These are phyloP conservation scores for Eristalinus aeneus DNA, from an alignment of 2,888 invertebrate species.

Conservation along the genomic window DNA sequence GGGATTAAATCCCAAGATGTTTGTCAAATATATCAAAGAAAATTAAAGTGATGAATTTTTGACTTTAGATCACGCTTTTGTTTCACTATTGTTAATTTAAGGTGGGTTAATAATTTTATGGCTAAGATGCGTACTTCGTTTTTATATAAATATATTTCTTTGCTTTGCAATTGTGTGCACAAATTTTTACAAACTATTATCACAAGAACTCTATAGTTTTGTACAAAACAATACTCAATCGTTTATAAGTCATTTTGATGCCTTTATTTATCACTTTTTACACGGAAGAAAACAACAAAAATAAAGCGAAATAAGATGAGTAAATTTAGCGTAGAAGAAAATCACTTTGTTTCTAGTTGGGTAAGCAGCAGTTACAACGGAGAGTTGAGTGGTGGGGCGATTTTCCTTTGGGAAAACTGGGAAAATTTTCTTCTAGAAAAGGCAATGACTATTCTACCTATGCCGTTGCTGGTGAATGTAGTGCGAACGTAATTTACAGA, in stretches of 20 bases:
- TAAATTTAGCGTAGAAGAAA: neutral
- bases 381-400: conserved; percentile 4
- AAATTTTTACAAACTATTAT: conserved; percentile 13
- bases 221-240: conserved; percentile 31
- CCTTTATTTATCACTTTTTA: conserved; percentile 12
- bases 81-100: neutral
- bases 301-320: neutral
- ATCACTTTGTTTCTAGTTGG: neutral
- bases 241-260: conserved; percentile 54
- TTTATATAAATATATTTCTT: neutral
- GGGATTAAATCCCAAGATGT: neutral
- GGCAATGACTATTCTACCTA: conserved; percentile 20
- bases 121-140: neutral
- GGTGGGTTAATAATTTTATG: neutral
- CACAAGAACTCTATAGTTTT: conserved; percentile 53
- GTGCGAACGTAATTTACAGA: neutral
- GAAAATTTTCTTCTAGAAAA: conserved; percentile 40
- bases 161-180: neutral
- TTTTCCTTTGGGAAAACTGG: conserved; percentile 11
- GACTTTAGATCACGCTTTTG: neutral
- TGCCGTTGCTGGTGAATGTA: neutral
- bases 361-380: neutral
- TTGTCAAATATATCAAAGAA: neutral
- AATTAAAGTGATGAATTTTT: neutral
- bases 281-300: neutral